Evolutionary conservation across 92 coral and sea anemone genomes (phyloP), one percentile per base, ranked within the genome.

Genomic region (Paramuricea clavata): DNA sequence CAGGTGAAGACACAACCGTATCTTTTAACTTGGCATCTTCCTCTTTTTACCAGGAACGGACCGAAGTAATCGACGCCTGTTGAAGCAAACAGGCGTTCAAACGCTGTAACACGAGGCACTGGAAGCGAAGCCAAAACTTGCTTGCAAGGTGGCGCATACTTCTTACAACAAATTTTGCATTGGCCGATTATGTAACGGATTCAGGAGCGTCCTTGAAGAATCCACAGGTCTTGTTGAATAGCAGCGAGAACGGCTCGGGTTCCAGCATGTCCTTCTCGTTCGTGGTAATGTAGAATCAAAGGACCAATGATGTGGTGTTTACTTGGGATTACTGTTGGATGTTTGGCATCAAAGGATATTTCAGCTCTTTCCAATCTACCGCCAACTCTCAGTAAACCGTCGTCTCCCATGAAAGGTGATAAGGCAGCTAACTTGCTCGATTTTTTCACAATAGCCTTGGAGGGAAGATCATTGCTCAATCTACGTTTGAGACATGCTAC

Each of bases 51-150:
- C 22, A 50, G 21, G 11, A 50, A 50, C 21, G 59, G 59, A 50
- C 59, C 59, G 11, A 50, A 50, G 22, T 50, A 50, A 50, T 50
- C 59, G 19, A 50, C 59, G 21, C 59, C 59, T 2, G 59, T 50
- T 16, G 59, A 50, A 19, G 59, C 17, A 19, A 50, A 50, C 17
- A 13, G 59, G 22, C 59, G 59, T 19, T 61, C 69, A 26, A 61
- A 61, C 5, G 69, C 69, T 22, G 69, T 61, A 21, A 61, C 69
- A 26, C 69, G 69, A 61, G 69, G 69, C 3, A 13, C 3, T 25
- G 69, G 69, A 61, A 61, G 69, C 5, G 78, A 30, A 35, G 78
- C 78, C 78, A 71, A 6, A 1, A 71, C 25, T 54, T 71, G 78
- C 56, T 71, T 54, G 22, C 78, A 36, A 34, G 78, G 78, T 35